phyloP scores from a whole-genome alignment of 2,797 vertebrate genomes.

The Phrynocephalus vlangalii region DNA sequence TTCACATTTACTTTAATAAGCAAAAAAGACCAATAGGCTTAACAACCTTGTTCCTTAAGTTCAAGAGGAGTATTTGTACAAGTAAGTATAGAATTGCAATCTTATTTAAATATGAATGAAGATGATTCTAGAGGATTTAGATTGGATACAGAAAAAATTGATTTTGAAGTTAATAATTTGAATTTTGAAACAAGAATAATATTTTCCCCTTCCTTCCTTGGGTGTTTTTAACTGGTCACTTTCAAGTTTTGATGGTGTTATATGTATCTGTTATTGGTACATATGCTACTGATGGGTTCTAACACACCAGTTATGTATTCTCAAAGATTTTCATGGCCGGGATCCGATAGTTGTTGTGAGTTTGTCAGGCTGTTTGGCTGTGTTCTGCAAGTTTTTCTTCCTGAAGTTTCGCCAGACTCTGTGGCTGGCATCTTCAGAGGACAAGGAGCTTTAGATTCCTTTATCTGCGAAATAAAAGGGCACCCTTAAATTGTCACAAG shows the following conservation, averaged over 20 bases:
- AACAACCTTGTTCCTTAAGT: too few species aligned
- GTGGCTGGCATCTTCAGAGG: too few species aligned
- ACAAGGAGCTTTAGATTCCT: constrained; percentile 49
- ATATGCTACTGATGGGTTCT: constrained; percentile 16
- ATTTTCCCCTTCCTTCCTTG: not conserved
- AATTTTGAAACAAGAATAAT: constrained; percentile 28
- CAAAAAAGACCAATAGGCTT: too few species aligned
- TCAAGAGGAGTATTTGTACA: too few species aligned
- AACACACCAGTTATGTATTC: constrained; percentile 57
- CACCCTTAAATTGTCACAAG: constrained; percentile 53
- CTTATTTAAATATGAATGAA: not conserved
- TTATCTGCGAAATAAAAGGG: constrained; percentile 62
- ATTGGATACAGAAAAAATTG: not conserved
- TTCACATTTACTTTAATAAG: too few species aligned
- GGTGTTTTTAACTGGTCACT: not conserved
- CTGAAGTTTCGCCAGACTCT: too few species aligned
- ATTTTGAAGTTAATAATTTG: not conserved
- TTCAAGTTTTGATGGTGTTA: constrained; percentile 23
- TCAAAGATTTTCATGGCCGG: too few species aligned
- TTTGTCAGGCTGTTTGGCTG: too few species aligned
- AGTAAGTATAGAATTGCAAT: too few species aligned
- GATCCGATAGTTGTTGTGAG: too few species aligned
- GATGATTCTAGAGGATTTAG: not conserved
- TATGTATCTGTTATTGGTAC: constrained; percentile 13
- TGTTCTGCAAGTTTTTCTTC: too few species aligned